These are phyloP conservation scores for Cryptosula pallasiana DNA, from an alignment of 2,888 invertebrate genomes.

Conservation along the genomic window DNA sequence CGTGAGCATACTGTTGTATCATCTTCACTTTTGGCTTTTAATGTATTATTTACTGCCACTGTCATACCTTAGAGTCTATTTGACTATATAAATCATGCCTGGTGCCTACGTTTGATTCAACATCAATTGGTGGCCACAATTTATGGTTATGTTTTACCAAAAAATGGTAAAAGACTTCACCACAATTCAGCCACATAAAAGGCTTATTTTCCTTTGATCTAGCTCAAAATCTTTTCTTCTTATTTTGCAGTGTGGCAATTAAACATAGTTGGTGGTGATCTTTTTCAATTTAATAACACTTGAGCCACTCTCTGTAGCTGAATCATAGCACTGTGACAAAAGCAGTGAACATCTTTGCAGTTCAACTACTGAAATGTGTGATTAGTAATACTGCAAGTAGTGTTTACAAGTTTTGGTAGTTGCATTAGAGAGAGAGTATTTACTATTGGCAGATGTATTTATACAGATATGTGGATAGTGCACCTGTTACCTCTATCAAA, in stretches of 20 bases:
- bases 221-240: slow-evolving; percentile 14
- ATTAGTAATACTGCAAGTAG: not conserved
- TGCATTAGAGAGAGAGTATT: too few species aligned
- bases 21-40: too few species aligned
- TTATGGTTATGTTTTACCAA: slow-evolving; percentile 24
- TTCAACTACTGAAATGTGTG: not conserved
- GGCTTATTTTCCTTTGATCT: not conserved
- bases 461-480: not conserved
- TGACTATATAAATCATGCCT: slow-evolving; percentile 11
- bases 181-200: slow-evolving; percentile 22
- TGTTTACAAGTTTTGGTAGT: not conserved
- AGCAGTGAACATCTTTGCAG: too few species aligned
- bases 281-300: not conserved
- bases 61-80: not conserved
- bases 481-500: slow-evolving; percentile 20
- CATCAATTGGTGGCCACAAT: slow-evolving; percentile 12
- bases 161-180: slow-evolving; percentile 15
- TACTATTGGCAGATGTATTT: slow-evolving; percentile 14
- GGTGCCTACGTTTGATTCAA: not conserved
- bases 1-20: too few species aligned
- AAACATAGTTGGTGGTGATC: not conserved
- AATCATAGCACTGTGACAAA: not conserved
- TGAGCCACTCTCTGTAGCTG: not conserved
- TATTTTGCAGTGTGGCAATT: slow-evolving; percentile 6
- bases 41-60: not conserved